Evolutionary conservation across 2,888 invertebrate species (phyloP).

Genomic region (Siphlonurus alternatus): DNA sequence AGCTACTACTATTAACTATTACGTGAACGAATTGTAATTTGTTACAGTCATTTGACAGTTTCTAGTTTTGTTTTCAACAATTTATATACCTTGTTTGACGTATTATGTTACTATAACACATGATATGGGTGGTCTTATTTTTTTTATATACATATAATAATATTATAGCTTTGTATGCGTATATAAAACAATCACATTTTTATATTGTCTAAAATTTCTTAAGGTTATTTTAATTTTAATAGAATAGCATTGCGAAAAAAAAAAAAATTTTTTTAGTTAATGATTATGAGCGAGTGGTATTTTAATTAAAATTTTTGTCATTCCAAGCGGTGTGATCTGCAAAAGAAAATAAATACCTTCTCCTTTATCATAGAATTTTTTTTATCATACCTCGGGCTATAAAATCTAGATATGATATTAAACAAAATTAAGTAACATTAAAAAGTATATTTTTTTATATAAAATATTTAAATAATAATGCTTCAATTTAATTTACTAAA

Average conservation of each 20-base stretch:
- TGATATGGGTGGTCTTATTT: neutral
- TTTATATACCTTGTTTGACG: neutral
- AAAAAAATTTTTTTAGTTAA: neutral
- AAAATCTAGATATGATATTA: no score
- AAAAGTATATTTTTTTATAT: no score
- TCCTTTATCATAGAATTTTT: no score
- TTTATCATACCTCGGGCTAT: no score
- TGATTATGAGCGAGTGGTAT: neutral
- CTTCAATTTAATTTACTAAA: no score
- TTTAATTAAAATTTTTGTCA: neutral
- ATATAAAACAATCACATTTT: neutral
- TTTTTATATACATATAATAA: neutral
- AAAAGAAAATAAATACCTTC: neutral
- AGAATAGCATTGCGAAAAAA: neutral
- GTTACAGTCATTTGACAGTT: constrained; percentile 3
- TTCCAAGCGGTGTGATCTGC: neutral
- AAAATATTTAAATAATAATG: neutral
- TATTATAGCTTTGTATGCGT: neutral
- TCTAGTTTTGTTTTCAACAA: constrained; percentile 1
- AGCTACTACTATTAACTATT: neutral
- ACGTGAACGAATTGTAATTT: constrained; percentile 1
- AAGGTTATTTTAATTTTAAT: neutral
- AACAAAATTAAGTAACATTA: no score
- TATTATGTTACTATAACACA: no score
- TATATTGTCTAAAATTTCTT: neutral